Conservation (phyloP, 92 coral and sea anemone species). For the Porites divaricata region DNA sequence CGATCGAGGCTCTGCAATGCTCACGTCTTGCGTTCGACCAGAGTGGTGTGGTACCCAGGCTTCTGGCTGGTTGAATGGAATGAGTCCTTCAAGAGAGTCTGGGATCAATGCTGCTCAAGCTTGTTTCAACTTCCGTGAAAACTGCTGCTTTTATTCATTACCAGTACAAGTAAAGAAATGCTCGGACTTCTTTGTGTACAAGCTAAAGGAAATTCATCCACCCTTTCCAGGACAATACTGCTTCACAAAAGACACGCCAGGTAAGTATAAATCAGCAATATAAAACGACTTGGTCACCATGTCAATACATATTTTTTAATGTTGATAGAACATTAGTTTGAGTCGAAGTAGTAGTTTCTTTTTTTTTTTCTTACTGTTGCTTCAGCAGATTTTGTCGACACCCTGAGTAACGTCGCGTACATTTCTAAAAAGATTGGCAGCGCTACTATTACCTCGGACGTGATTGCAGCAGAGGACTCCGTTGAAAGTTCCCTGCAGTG, state of each 20-base stretch:
- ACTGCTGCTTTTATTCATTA: conserved; percentile 25
- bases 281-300: neutral
- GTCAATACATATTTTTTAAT: too few relatives aligned
- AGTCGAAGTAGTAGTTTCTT: neutral
- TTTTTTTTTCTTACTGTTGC: neutral
- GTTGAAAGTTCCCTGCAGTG: neutral
- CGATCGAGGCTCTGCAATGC: neutral
- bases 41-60: conserved; percentile 54
- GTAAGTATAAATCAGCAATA: neutral
- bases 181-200: conserved; percentile 21
- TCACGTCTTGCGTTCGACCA: neutral
- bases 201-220: conserved; percentile 8
- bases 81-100: conserved; percentile 38
- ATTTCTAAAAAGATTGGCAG: neutral
- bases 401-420: neutral
- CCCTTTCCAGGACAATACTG: conserved; percentile 7
- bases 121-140: conserved; percentile 23
- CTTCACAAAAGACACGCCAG: neutral
- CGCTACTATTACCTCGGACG: neutral
- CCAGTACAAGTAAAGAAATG: conserved; percentile 28
- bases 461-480: conserved; percentile 3
- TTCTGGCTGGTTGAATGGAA: conserved; percentile 62
- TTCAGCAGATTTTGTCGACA: conserved; percentile 3
- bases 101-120: conserved; percentile 27
- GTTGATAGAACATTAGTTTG: neutral